Evolutionary conservation across 1,140 invertebrate species (phyloP), one percentile per base, ranked within the genome.

Genomic region (Drosophila oshimai): DNA sequence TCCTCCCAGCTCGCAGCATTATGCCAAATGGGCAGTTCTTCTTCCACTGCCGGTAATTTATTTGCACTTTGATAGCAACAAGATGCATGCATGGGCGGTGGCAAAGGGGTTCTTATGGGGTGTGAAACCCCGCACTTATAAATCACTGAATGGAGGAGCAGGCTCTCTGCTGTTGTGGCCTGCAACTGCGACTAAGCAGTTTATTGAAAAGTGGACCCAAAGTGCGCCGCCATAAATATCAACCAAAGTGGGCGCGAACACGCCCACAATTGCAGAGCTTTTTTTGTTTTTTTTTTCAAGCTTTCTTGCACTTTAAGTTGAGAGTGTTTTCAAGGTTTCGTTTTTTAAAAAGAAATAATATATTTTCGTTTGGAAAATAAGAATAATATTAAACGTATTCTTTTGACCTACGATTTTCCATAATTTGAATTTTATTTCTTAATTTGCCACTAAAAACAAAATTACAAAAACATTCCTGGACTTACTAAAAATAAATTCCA

Each of bases 61-160:
- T 89, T 67, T 86, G 73, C 76, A 53, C 67, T 89, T 89, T 86
- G 86, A 89, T 86, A 81, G 79, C 76, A 81, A 89, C 69, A 89
- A 89, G 84, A 89, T 84, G 84, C 84, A 84, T 53, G 10, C 10
- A 33, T 28, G 2, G 39, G 33, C 4, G 28, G 34, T 12, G 29
- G 31, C 5, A 4, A 31, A 12, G 7, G 22, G 47, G 22, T 6
- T n/a, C 15, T n/a, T n/a, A n/a, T n/a, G 26, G 47, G 10, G 46
- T 29, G 39, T 10, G 33, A 28, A 18, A 15, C 9, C 55, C 65
- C 24, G 31, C 70, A 50, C 58, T 67, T 79, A 86, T 84, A 84
- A 84, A 84, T 84, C 79, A 84, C 73, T 12, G 47, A 41, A 54
- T 22, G 12, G 29, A 36, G 70, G 47, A 65, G 68, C 58, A 86